A percentile compares a stretch with the other conserved stretches of the same genome.
These are phyloP conservation scores for Bombyx huttoni DNA, from an alignment of 2,888 invertebrate genomes.

Conservation along the genomic window DNA sequence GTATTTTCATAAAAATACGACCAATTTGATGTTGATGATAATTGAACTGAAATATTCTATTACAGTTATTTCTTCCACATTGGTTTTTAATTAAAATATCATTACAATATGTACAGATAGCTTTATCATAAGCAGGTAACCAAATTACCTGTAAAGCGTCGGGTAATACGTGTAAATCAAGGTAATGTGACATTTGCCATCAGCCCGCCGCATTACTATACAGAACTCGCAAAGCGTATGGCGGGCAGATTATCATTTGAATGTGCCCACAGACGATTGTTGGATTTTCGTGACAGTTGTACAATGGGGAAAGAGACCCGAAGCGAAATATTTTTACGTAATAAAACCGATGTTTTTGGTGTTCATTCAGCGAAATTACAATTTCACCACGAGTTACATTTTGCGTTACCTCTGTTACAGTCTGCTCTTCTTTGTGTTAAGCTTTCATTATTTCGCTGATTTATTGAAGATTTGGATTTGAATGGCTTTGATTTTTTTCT, in stretches of 20 bases:
- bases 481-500: not conserved
- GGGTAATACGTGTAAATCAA: slow-evolving; percentile 61
- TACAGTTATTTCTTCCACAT: too few species aligned
- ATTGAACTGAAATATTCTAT: too few species aligned
- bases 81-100: too few species aligned
- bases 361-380: slow-evolving; percentile 40
- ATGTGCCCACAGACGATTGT: slow-evolving; percentile 66
- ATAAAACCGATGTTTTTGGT: slow-evolving; percentile 44
- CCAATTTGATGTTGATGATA: too few species aligned
- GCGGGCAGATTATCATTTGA: slow-evolving; percentile 63
- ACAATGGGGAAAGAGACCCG: slow-evolving; percentile 49
- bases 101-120: too few species aligned
- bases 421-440: slow-evolving; percentile 1
- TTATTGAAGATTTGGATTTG: not conserved
- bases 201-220: slow-evolving; percentile 29
- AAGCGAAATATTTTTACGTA: slow-evolving; percentile 46
- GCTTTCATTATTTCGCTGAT: not conserved
- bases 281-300: slow-evolving; percentile 53
- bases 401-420: slow-evolving; percentile 22
- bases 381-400: slow-evolving; percentile 50
- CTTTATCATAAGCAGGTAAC: not conserved
- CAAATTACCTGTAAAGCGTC: slow-evolving; percentile 12
- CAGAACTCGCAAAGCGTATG: slow-evolving; percentile 58
- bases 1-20: too few species aligned
- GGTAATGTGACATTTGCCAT: slow-evolving; percentile 57